Percentiles rank a stretch among this genome's conserved stretches.
Evolutionary conservation across 1,140 invertebrate species (phyloP).

Genomic region (Drosophila sp.): DNA sequence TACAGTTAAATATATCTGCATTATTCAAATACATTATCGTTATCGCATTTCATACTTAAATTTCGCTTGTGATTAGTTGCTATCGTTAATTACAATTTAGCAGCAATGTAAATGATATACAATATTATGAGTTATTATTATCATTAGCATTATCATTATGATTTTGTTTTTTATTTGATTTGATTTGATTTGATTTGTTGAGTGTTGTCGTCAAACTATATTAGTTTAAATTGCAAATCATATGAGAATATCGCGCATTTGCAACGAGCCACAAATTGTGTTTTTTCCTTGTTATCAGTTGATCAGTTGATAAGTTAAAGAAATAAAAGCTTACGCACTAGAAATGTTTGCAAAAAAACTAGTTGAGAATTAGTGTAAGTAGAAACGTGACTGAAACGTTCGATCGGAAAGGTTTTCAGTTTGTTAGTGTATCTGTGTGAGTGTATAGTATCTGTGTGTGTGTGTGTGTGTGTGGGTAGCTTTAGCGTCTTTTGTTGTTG

Average conservation of each 20-base stretch:
- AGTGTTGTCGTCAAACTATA: slow-evolving; percentile 36
- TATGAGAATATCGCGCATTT: slow-evolving; percentile 67
- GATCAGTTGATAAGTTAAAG: slow-evolving; percentile 24
- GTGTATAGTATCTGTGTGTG: slow-evolving; percentile 2
- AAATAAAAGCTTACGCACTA: slow-evolving; percentile 63
- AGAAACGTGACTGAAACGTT: slow-evolving; percentile 39
- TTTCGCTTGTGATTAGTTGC: slow-evolving; percentile 61
- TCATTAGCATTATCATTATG: slow-evolving; percentile 7
- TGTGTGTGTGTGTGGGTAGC: slow-evolving; percentile 52
- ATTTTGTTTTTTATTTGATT: slow-evolving; percentile 27
- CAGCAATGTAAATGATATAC: slow-evolving; percentile 77
- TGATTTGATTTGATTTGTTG: slow-evolving; percentile 26
- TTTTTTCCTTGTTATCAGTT: slow-evolving; percentile 8
- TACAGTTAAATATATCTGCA: slow-evolving; percentile 65
- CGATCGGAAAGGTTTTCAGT: slow-evolving; percentile 33
- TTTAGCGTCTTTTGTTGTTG: slow-evolving; percentile 64
- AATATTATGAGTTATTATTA: slow-evolving; percentile 50
- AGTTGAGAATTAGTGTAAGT: slow-evolving; percentile 56
- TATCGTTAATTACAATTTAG: slow-evolving; percentile 43
- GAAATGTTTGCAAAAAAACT: slow-evolving; percentile 61
- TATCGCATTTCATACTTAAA: slow-evolving; percentile 56
- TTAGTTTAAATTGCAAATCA: slow-evolving; percentile 58
- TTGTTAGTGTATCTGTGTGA: slow-evolving; percentile 5
- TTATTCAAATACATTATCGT: slow-evolving; percentile 46
- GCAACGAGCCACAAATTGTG: slow-evolving; percentile 57